A percentile compares a stretch with the other conserved stretches of the same genome.
Evolutionary conservation across 2,113 vertebrate species (phyloP).

Genomic region (Leptobrachium ailaonicum): DNA sequence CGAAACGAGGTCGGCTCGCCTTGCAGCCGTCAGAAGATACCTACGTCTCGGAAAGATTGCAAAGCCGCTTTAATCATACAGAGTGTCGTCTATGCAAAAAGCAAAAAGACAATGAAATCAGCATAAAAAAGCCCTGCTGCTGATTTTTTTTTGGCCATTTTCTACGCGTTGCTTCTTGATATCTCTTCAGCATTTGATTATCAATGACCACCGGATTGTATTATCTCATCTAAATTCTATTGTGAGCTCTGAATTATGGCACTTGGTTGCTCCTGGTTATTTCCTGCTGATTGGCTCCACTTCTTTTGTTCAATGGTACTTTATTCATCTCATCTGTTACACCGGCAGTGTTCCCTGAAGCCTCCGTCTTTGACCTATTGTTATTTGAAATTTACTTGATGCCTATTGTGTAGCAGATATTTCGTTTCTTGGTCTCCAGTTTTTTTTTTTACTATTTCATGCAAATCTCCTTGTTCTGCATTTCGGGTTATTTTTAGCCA

Average conservation of each 20-base stretch:
- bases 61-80: conserved; percentile 24
- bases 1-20: no score
- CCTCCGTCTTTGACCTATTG: conserved; percentile 40
- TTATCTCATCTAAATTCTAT: conserved; percentile 50
- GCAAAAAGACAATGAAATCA: conserved; percentile 51
- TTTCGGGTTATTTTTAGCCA: not conserved
- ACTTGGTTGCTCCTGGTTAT: conserved; percentile 47
- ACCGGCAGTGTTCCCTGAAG: conserved; percentile 35
- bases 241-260: conserved; percentile 40
- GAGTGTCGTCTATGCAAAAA: conserved; percentile 52
- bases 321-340: conserved; percentile 35
- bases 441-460: conserved; percentile 10
- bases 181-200: conserved; percentile 68
- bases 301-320: conserved; percentile 42
- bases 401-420: conserved; percentile 40
- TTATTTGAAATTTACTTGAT: conserved; percentile 39
- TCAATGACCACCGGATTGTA: conserved; percentile 49
- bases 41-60: not conserved
- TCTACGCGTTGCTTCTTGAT: conserved; percentile 61
- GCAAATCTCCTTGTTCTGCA: conserved; percentile 18
- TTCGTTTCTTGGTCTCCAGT: conserved; percentile 19
- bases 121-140: conserved; percentile 29
- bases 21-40: not conserved
- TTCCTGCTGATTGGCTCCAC: conserved; percentile 45
- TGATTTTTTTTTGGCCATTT: conserved; percentile 43